Evolutionary conservation across 2,888 invertebrate genomes (phyloP), one percentile per base, ranked within the genome.

Genomic region (Leistus spinibarbis): DNA sequence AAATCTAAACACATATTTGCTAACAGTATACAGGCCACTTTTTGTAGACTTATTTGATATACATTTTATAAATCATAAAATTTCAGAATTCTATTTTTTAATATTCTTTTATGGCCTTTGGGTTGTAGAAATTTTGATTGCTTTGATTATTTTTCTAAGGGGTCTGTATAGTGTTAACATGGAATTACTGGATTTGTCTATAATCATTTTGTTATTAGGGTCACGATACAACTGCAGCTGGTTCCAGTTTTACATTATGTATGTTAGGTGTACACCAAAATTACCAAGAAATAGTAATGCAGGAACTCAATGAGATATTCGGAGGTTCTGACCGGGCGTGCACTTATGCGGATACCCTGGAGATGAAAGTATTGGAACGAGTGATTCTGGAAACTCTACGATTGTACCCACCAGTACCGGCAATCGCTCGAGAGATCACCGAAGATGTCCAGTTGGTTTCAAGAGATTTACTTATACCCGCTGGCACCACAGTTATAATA

Each of bases 301-400:
- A 92, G 77, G 94, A 95, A 84, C 81, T 95, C 54, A 89, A 93
- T 79, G 88, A 89, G 72, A 93, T 95, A 79, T 95, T 95, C 82
- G 92, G 93, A 54, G 91, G 91, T 79, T 91, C 92, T 0, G 90
- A 93, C 81, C 89, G 94, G 19, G 91, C 92, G 2, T 91, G 91
- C 63, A 94, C 93, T 10, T 94, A 93, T 86, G 91, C 92, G 80
- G 95, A 95, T 79, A 94, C 94, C 0, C 83, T 94, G n/a, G 92
- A 94, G 84, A 94, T 95, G 93, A 95, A 95, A 84, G 94, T 93
- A 81, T 85, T 95, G 79, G 95, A 95, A 84, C 88, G 94, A 77
- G 93, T 94, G 77, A 88, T 95, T 65, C 90, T 95, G 91, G 94
- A 95, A 85, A 92, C 94, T 2, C 85, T 94, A 20, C 89, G 94